Conservation (phyloP, 2,888 invertebrate genomes). For the Eilema griseolum region DNA sequence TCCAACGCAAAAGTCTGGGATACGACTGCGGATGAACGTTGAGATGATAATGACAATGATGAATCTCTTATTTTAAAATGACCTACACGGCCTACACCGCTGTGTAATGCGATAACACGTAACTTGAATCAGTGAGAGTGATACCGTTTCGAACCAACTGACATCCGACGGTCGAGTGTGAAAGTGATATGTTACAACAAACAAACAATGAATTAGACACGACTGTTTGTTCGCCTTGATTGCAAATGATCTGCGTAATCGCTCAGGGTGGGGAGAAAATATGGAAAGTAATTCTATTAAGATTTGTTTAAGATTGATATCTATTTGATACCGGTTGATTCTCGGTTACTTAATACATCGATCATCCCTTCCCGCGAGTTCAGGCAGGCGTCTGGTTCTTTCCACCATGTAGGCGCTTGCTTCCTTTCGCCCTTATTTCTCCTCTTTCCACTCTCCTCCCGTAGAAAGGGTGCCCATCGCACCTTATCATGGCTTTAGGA, state of each 20-base stretch:
- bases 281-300: slow-evolving; percentile 10
- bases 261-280: neutral
- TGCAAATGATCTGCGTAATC: slow-evolving; percentile 15
- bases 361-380: too few species aligned
- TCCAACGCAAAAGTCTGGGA: too few species aligned
- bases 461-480: too few species aligned
- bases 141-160: slow-evolving; percentile 27
- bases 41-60: too few species aligned
- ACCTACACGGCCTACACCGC: neutral
- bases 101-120: slow-evolving; percentile 45
- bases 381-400: too few species aligned
- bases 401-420: too few species aligned
- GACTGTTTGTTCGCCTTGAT: slow-evolving; percentile 21
- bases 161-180: slow-evolving; percentile 48
- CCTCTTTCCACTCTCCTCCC: too few species aligned
- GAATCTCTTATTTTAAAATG: neutral
- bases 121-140: slow-evolving; percentile 57
- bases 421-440: too few species aligned
- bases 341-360: too few species aligned
- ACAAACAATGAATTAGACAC: slow-evolving; percentile 39
- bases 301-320: neutral
- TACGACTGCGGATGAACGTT: too few species aligned
- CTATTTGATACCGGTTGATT: too few species aligned
- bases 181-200: slow-evolving; percentile 59
- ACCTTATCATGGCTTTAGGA: too few species aligned